These are phyloP conservation scores for Hedychridium roseum DNA, from an alignment of 2,888 invertebrate species.

Conservation along the genomic window DNA sequence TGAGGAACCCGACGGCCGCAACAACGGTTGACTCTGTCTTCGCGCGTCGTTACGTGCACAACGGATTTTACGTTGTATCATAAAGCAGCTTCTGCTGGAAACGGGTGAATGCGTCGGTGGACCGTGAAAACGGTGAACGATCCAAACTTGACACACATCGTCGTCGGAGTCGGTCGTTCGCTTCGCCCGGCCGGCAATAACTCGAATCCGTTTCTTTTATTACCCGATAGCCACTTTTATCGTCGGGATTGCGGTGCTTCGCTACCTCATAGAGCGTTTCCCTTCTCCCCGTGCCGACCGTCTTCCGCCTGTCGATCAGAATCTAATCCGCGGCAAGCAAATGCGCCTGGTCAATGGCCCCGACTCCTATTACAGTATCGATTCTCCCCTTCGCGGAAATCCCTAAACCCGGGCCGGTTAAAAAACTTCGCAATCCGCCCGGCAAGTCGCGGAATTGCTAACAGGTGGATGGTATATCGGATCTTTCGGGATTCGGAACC, in stretches of 20 bases:
- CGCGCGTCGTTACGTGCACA: background rate
- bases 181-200: constrained; percentile 16
- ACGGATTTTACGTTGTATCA: background rate
- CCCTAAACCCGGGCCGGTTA: too few relatives aligned
- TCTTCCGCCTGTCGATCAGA: background rate
- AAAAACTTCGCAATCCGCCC: too few relatives aligned
- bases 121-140: constrained; percentile 4
- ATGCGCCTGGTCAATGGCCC: background rate
- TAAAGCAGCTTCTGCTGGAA: background rate
- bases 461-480: too few relatives aligned
- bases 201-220: constrained; percentile 21
- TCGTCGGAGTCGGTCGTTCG: background rate
- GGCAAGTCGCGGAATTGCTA: too few relatives aligned
- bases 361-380: background rate
- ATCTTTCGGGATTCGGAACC: too few relatives aligned
- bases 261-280: background rate
- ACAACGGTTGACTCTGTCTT: too few relatives aligned
- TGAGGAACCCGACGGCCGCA: too few relatives aligned
- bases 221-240: constrained; percentile 27
- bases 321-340: background rate
- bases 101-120: background rate
- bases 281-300: background rate
- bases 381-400: too few relatives aligned
- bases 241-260: constrained; percentile 28
- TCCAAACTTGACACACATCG: constrained; percentile 18